These are phyloP conservation scores for Dorcus parallelipipedus DNA, from an alignment of 2,888 invertebrate genomes.

Conservation along the genomic window DNA sequence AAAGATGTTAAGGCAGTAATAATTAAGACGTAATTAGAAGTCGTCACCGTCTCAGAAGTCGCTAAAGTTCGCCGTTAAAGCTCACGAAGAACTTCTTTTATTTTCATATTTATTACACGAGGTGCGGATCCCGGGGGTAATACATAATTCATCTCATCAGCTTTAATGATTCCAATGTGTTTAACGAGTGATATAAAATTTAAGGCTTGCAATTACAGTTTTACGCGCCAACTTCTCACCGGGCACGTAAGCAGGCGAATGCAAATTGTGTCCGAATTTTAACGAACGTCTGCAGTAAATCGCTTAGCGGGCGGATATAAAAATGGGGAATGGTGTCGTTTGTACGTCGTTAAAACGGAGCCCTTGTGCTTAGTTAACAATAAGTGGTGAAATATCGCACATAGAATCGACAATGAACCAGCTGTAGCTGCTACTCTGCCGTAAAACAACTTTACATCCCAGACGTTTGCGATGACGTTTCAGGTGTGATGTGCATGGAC, in stretches of 20 bases:
- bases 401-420: conserved; percentile 5
- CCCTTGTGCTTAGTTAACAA: conserved; percentile 9
- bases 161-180: conserved; percentile 20
- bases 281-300: conserved; percentile 20
- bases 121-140: conserved; percentile 10
- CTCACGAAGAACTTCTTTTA: conserved; percentile 18
- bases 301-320: conserved; percentile 19
- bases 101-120: conserved; percentile 19
- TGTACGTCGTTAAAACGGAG: conserved; percentile 24
- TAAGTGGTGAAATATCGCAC: conserved; percentile 5
- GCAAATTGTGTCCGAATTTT: conserved; percentile 22
- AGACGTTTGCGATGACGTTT: neutral
- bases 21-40: too few relatives aligned
- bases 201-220: conserved; percentile 13
- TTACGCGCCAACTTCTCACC: conserved; percentile 7
- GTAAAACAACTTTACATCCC: neutral
- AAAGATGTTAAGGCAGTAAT: too few relatives aligned
- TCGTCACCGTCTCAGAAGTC: neutral
- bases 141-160: conserved; percentile 24
- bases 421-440: conserved; percentile 1
- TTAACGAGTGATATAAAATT: conserved; percentile 21
- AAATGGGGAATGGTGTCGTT: conserved; percentile 22
- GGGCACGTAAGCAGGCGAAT: conserved; percentile 16
- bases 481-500: too few relatives aligned
- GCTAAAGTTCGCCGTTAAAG: conserved; percentile 13